A percentile compares a stretch with the other conserved stretches of the same genome.
These are phyloP conservation scores for Vimba vimba DNA, from an alignment of 2,113 vertebrate genomes.

Conservation along the genomic window DNA sequence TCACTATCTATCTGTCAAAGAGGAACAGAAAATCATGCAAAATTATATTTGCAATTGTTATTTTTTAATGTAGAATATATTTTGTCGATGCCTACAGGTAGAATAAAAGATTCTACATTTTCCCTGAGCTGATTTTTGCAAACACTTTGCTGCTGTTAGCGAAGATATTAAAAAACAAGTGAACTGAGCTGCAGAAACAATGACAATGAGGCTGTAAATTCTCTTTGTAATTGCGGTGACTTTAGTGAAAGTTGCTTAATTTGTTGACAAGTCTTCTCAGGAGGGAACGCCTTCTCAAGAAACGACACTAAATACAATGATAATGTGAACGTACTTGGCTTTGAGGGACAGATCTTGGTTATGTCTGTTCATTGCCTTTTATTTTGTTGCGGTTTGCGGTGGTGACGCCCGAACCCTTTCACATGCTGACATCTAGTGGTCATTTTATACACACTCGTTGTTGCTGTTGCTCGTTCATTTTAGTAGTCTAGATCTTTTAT, in stretches of 20 bases:
- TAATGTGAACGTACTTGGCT: not conserved
- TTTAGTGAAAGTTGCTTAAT: not conserved
- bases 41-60: no score
- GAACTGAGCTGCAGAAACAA: not conserved
- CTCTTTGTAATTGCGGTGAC: not conserved
- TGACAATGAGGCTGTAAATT: no score
- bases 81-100: not conserved
- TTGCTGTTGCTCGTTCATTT: not conserved
- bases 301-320: not conserved
- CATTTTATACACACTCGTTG: not conserved
- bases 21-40: not conserved
- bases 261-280: not conserved
- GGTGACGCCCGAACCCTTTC: not conserved
- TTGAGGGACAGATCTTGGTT: not conserved
- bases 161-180: not conserved
- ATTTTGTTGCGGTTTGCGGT: not conserved
- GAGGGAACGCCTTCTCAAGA: not conserved
- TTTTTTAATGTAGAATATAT: not conserved
- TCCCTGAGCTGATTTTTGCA: not conserved
- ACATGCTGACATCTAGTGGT: conserved; percentile 20
- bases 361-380: not conserved
- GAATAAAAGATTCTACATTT: no score
- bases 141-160: not conserved
- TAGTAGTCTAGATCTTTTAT: not conserved
- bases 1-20: not conserved